Percentiles rank a stretch among this genome's conserved stretches.
phyloP scores from a whole-genome alignment of 2,888 invertebrate genomes.

The Lysandra bellargus region DNA sequence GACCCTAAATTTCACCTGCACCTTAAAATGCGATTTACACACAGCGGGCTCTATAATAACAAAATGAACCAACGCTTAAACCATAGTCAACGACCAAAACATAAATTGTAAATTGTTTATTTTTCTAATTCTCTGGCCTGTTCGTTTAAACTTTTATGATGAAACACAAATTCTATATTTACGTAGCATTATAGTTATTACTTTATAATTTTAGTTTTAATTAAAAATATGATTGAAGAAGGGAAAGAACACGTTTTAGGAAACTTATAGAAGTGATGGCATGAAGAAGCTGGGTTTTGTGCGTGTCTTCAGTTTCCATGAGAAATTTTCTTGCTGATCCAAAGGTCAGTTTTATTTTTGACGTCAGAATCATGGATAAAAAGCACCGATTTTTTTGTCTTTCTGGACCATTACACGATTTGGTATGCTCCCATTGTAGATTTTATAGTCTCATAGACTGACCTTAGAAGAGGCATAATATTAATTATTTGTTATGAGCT shows the following conservation, averaged over 20 bases:
- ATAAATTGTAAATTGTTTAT: slow-evolving; percentile 18
- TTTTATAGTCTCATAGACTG: neutral
- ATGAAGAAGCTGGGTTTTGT: no score
- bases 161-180: neutral
- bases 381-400: no score
- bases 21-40: slow-evolving; percentile 22
- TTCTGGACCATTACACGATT: no score
- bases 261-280: no score
- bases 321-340: no score
- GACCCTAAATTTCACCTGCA: slow-evolving; percentile 35
- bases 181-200: neutral
- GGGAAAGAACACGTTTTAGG: no score
- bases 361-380: no score
- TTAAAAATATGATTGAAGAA: neutral
- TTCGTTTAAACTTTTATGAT: neutral
- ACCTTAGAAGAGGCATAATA: neutral
- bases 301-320: no score
- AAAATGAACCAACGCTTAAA: neutral
- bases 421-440: no score
- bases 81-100: slow-evolving; percentile 1
- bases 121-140: slow-evolving; percentile 13
- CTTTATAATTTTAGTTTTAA: neutral
- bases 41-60: slow-evolving; percentile 22
- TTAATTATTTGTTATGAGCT: no score
- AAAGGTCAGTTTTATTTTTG: no score